Conservation (phyloP, 2,888 invertebrate genomes). For the Schrankia costaestrigalis region DNA sequence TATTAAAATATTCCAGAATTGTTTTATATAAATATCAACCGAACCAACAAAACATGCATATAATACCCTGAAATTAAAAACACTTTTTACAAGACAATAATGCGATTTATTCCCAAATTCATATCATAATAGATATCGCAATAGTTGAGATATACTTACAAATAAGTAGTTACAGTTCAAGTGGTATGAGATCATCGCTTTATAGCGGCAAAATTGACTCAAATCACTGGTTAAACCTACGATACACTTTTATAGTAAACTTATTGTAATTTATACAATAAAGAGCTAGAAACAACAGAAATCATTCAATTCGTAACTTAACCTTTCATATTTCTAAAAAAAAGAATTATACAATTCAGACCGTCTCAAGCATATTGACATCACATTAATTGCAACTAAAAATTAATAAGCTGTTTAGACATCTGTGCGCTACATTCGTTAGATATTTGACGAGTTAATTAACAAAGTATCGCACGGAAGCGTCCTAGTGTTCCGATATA, state of each 20-base stretch:
- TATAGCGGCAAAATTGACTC: constrained; percentile 68
- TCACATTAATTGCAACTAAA: constrained; percentile 70
- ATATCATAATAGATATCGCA: constrained; percentile 38
- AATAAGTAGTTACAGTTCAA: constrained; percentile 55
- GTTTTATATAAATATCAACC: constrained; percentile 14
- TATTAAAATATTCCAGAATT: constrained; percentile 11
- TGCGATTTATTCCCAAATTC: constrained; percentile 46
- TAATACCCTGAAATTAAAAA: constrained; percentile 47
- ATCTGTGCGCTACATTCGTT: constrained; percentile 26
- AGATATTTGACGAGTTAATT: constrained; percentile 12
- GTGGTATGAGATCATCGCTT: constrained; percentile 73
- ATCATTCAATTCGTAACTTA: constrained; percentile 53
- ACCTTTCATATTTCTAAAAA: constrained; percentile 44
- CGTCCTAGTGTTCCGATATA: constrained; percentile 33
- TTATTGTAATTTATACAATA: constrained; percentile 45
- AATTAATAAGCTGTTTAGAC: constrained; percentile 54
- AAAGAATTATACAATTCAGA: constrained; percentile 55
- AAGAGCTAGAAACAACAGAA: constrained; percentile 51
- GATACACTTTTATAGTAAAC: constrained; percentile 43
- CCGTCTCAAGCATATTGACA: constrained; percentile 54
- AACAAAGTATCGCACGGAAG: constrained; percentile 38
- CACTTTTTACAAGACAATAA: constrained; percentile 36
- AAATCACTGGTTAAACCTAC: constrained; percentile 63
- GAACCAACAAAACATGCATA: constrained; percentile 19
- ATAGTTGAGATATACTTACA: constrained; percentile 44